Percentiles rank a stretch among this genome's conserved stretches.
Conservation (phyloP, 2,113 vertebrate genomes). For the Anseranas semipalmata region DNA sequence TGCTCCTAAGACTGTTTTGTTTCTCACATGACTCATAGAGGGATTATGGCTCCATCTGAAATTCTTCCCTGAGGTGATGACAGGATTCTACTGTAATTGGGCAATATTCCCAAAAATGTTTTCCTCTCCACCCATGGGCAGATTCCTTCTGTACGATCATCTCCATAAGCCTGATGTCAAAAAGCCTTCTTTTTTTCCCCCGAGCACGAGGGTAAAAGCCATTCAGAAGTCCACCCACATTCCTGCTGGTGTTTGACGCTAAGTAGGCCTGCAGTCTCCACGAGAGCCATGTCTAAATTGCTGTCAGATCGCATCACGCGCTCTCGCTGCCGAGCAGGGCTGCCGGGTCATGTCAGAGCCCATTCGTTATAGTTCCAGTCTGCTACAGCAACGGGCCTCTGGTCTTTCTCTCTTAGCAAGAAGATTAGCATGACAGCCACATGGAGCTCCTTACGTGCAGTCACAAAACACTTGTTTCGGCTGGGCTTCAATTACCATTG, state of each 20-base stretch:
- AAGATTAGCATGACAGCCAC: not conserved
- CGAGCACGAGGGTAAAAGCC: not conserved
- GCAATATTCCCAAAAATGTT: not conserved
- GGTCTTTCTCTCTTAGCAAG: slow-evolving; percentile 17
- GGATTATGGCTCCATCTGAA: not conserved
- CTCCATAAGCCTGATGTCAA: not conserved
- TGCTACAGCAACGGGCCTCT: not conserved
- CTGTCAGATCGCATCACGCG: not conserved
- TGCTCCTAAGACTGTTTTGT: not conserved
- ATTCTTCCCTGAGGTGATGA: not conserved
- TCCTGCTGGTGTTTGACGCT: not conserved
- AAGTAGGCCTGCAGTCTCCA: not conserved
- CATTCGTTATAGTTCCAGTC: not conserved
- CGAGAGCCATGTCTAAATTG: not conserved
- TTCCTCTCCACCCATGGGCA: not conserved
- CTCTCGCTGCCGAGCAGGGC: not conserved
- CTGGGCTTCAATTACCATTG: not conserved
- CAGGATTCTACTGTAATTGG: not conserved
- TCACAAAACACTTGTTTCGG: not conserved
- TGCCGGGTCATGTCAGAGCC: slow-evolving; percentile 1
- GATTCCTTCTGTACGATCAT: not conserved
- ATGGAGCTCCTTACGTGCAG: not conserved
- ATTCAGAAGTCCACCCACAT: not conserved
- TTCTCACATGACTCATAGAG: not conserved
- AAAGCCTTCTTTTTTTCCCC: not conserved